Evolutionary conservation across 2,113 vertebrate genomes (phyloP), one percentile per base, ranked within the genome.

Genomic region (Lepus timidus): DNA sequence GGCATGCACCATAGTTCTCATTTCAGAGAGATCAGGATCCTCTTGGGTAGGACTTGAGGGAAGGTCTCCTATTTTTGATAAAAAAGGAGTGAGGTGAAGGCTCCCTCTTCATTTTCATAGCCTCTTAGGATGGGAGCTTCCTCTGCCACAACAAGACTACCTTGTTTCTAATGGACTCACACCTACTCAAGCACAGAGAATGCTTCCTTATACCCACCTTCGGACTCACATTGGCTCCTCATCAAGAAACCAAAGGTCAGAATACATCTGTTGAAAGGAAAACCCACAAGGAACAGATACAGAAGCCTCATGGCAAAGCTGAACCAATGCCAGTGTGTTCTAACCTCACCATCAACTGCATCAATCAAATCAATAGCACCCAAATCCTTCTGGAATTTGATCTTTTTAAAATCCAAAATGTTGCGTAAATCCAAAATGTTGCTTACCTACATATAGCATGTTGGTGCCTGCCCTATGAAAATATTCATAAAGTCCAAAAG

Each of bases 381-480:
- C 11, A 6, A 23, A 5, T 73, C 88, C 58, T 74, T 31, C 78
- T 61, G 71, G 33, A 7, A 27, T 23, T 67, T 13, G 1, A 23
- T 82, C 44, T 44, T 64, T 55, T 81, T 76, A 49, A 92, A 88
- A 36, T 76, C 71, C 17, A 90, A 94, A 92, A 76, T 52, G 19
- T 71, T 80, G 62, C 8, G 36, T 49, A 92, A 88, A 36, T 76
- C 71, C 17, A 90, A 94, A 92, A 76, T 52, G 19, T 71, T 80
- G 62, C 8, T 58, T 23, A 65, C 22, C 27, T 36, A 62, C 44
- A 89, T 23, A 16, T 0, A 12, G 27, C 11, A 90, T n/a, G 67
- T 44, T 31, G 55, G 74, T 73, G 27, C 20, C 67, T 27, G 39
- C 3, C 55, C n/a, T 55, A 0, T 65, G 75, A 90, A 92, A 91